phyloP scores from a whole-genome alignment of 2,797 vertebrate species.

The Cuniculus paca region DNA sequence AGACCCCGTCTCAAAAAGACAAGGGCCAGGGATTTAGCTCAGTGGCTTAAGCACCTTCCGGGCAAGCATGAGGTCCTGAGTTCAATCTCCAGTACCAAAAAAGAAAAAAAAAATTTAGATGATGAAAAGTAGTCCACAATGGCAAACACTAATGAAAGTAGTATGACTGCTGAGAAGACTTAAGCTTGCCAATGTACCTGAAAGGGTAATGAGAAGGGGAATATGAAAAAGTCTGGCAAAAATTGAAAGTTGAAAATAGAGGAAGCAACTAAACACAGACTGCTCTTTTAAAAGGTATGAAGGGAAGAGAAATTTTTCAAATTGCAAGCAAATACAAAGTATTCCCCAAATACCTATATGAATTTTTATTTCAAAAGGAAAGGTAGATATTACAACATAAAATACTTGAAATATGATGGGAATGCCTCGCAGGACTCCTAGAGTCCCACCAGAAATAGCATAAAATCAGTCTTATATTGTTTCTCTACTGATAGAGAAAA shows the following conservation, averaged over 20 bases:
- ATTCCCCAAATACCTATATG: not conserved
- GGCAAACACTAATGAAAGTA: not conserved
- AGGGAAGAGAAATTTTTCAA: conserved; percentile 41
- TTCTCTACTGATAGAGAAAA: conserved; percentile 23
- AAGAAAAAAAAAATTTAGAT: not conserved
- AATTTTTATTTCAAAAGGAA: conserved; percentile 59
- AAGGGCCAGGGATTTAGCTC: too few relatives aligned
- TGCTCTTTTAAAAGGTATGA: not conserved
- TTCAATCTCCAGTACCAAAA: too few relatives aligned
- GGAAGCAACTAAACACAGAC: not conserved
- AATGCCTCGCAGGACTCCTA: not conserved
- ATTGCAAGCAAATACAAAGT: conserved; percentile 41
- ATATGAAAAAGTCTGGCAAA: not conserved
- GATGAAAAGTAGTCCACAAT: not conserved
- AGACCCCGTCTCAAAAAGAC: not conserved
- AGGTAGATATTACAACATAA: conserved; percentile 46
- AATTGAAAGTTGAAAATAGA: conserved; percentile 27
- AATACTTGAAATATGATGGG: conserved; percentile 29
- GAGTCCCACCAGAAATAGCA: not conserved
- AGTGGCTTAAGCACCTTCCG: too few relatives aligned
- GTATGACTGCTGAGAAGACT: not conserved
- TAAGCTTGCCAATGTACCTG: not conserved
- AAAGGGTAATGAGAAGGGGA: not conserved
- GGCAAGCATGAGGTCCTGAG: too few relatives aligned
- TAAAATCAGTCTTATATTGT: conserved; percentile 34